Conservation (phyloP, 1,140 invertebrate species). For the Ceratosolen fusciceps region DNA sequence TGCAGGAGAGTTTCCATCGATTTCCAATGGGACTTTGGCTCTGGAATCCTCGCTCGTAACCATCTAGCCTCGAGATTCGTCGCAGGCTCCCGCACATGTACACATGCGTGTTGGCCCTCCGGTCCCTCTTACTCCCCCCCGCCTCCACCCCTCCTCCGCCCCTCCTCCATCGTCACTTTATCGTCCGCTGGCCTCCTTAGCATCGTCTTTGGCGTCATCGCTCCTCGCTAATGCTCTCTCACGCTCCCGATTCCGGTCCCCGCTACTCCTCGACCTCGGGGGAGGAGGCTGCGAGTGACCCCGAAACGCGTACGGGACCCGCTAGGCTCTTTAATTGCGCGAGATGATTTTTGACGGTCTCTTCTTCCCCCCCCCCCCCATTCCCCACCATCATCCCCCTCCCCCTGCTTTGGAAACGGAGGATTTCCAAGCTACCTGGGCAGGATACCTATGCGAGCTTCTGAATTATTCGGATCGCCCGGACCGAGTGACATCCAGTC, state of each 20-base stretch:
- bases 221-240: conserved; percentile 47
- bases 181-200: conserved; percentile 48
- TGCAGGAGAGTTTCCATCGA: neutral
- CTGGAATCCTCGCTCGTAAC: neutral
- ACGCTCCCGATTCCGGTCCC: conserved; percentile 38
- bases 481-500: neutral
- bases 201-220: conserved; percentile 33
- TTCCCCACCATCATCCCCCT: neutral
- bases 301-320: neutral
- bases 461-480: neutral
- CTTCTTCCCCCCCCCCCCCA: too few relatives aligned
- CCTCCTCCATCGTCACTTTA: neutral
- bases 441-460: too few relatives aligned
- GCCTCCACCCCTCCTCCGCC: conserved; percentile 13
- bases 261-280: neutral
- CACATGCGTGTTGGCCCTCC: neutral
- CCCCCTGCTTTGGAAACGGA: too few relatives aligned
- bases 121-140: conserved; percentile 7
- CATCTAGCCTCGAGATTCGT: neutral
- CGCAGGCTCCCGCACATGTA: neutral
- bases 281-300: conserved; percentile 23
- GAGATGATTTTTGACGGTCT: neutral
- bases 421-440: too few relatives aligned
- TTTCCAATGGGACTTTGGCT: neutral
- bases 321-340: neutral